Percentiles rank a stretch among this genome's conserved stretches.
These are phyloP conservation scores for Notothenia coriiceps DNA, from an alignment of 2,113 vertebrate genomes.

Conservation along the genomic window DNA sequence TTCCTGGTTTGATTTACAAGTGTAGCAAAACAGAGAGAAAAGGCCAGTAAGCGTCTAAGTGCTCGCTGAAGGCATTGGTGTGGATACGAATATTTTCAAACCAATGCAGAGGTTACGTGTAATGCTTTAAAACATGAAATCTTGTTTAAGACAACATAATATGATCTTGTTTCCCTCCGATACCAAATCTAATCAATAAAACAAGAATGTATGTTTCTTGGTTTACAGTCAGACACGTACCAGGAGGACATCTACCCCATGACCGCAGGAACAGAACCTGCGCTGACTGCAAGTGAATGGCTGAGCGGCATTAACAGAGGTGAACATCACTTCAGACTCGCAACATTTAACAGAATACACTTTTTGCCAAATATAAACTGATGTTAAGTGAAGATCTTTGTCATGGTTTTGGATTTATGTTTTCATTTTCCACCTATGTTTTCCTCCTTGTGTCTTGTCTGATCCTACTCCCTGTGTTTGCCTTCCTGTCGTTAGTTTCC, in stretches of 20 bases:
- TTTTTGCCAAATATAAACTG: slow-evolving; percentile 3
- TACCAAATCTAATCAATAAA: slow-evolving; percentile 6
- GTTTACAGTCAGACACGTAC: slow-evolving; percentile 94
- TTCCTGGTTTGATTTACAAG: background rate
- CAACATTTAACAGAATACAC: background rate
- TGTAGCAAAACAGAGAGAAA: background rate
- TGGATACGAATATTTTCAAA: background rate
- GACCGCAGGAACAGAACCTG: slow-evolving; percentile 94
- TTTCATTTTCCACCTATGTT: too few species aligned
- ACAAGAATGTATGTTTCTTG: slow-evolving; percentile 19
- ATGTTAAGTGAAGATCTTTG: too few species aligned
- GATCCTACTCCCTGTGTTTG: too few species aligned
- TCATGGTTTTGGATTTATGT: too few species aligned
- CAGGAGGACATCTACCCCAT: slow-evolving; percentile 99
- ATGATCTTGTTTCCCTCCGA: background rate
- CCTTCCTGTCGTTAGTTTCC: too few species aligned
- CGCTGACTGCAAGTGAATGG: slow-evolving; percentile 93
- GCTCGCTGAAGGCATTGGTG: background rate
- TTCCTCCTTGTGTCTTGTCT: too few species aligned
- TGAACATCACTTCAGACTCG: slow-evolving; percentile 53
- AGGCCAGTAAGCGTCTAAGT: background rate
- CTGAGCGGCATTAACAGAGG: slow-evolving; percentile 94
- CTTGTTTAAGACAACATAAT: background rate
- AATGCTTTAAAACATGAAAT: slow-evolving; percentile 1
- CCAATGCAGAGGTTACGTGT: background rate